A percentile compares a stretch with the other conserved stretches of the same genome.
These are phyloP conservation scores for Chionis minor DNA, from an alignment of 2,113 vertebrate genomes.

Conservation along the genomic window DNA sequence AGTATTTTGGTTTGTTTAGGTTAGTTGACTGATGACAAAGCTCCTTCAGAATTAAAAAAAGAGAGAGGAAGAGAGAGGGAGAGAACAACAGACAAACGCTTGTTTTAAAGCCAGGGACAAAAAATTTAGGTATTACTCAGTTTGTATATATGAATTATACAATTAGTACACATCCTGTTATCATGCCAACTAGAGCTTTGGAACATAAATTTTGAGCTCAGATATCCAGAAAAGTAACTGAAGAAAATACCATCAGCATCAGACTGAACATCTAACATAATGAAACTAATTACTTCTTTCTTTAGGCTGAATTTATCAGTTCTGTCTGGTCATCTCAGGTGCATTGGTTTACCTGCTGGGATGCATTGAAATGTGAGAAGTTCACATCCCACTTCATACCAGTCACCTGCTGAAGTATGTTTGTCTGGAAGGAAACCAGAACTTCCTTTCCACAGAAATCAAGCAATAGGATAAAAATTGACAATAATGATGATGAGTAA, in stretches of 20 bases:
- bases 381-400: not conserved
- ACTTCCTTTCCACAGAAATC: not conserved
- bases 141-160: not conserved
- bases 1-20: not conserved
- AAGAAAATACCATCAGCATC: not conserved
- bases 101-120: not conserved
- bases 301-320: not conserved
- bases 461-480: not conserved
- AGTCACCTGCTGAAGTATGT: not conserved
- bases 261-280: not conserved
- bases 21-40: not conserved
- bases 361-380: not conserved
- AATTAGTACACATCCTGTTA: rapidly evolving
- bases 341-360: not conserved
- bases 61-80: not conserved
- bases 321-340: not conserved
- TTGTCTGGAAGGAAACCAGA: not conserved
- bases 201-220: not conserved
- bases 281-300: not conserved
- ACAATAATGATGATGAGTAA: not conserved
- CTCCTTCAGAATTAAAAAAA: not conserved
- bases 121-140: not conserved
- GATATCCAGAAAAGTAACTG: not conserved
- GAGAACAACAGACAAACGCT: not conserved
- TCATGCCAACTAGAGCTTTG: not conserved